Conservation (phyloP, 2,797 vertebrate species). For the Todus mexicanus region DNA sequence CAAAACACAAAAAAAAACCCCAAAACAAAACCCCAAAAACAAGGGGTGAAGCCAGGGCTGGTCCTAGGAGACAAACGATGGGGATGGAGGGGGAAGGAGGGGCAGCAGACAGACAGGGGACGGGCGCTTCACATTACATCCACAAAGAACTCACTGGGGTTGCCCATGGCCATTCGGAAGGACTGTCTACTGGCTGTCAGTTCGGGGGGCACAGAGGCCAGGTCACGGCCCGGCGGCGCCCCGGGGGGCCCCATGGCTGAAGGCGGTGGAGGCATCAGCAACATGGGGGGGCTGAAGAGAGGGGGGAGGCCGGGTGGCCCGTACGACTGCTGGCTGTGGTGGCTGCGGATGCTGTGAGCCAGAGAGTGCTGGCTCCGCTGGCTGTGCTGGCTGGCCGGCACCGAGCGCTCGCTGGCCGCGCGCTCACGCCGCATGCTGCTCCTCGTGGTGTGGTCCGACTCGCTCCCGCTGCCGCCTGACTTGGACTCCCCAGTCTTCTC, state of each 20-base stretch:
- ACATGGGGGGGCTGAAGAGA: slow-evolving; percentile 84
- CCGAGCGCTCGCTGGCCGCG: slow-evolving; percentile 79
- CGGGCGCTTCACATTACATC: slow-evolving; percentile 91
- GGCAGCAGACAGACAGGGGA: slow-evolving; percentile 57
- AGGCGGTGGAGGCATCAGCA: slow-evolving; percentile 79
- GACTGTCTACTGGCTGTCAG: slow-evolving; percentile 94
- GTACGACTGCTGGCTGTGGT: slow-evolving; percentile 86
- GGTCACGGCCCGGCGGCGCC: slow-evolving; percentile 87
- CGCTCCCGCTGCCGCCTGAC: slow-evolving; percentile 85
- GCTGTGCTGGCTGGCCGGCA: slow-evolving; percentile 85
- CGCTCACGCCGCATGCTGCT: slow-evolving; percentile 80
- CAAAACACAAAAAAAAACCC: neutral
- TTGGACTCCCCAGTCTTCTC: slow-evolving; percentile 80
- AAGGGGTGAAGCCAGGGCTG: slow-evolving; percentile 43
- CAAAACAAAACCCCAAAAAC: neutral
- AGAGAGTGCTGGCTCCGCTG: slow-evolving; percentile 84
- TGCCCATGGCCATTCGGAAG: slow-evolving; percentile 94
- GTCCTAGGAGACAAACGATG: slow-evolving; percentile 50
- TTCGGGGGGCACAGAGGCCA: slow-evolving; percentile 91
- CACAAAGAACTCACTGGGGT: slow-evolving; percentile 96
- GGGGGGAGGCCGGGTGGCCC: slow-evolving; percentile 85
- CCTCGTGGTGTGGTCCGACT: slow-evolving; percentile 86
- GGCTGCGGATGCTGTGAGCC: slow-evolving; percentile 86
- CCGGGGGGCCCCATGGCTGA: slow-evolving; percentile 81
- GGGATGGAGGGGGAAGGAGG: slow-evolving; percentile 11